Evolutionary conservation across 2,888 invertebrate genomes (phyloP).

Genomic region (Saturnia pavonia): DNA sequence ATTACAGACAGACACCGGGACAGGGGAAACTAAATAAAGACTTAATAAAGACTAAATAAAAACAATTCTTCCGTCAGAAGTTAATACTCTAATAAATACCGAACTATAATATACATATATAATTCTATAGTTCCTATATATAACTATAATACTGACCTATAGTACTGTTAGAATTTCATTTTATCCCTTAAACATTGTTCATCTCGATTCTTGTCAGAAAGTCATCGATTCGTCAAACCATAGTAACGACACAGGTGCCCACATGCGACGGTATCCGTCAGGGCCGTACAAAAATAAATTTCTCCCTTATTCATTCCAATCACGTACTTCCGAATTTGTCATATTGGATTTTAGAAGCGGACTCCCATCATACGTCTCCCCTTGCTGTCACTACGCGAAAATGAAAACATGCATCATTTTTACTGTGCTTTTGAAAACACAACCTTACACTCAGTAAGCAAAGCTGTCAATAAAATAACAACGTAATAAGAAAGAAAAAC

Average conservation of each 20-base stretch:
- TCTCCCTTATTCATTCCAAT: slow-evolving; percentile 72
- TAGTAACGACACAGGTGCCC: slow-evolving; percentile 53
- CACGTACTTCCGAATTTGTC: slow-evolving; percentile 81
- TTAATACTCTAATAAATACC: too few relatives aligned
- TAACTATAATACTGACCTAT: too few relatives aligned
- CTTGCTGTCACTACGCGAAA: slow-evolving; percentile 73
- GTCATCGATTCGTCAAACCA: slow-evolving; percentile 48
- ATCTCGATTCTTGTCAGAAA: slow-evolving; percentile 48
- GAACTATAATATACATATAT: too few relatives aligned
- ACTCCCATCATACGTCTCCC: slow-evolving; percentile 71
- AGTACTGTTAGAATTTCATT: too few relatives aligned
- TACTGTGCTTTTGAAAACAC: slow-evolving; percentile 35
- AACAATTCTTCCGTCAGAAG: too few relatives aligned
- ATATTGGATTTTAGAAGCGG: slow-evolving; percentile 79
- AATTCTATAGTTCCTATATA: too few relatives aligned
- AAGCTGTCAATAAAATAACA: slow-evolving; percentile 34
- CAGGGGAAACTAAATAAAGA: too few relatives aligned
- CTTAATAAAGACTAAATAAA: too few relatives aligned
- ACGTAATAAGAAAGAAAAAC: slow-evolving; percentile 35
- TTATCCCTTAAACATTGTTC: too few relatives aligned
- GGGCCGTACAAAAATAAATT: slow-evolving; percentile 67
- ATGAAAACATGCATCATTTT: slow-evolving; percentile 76
- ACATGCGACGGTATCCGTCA: slow-evolving; percentile 44
- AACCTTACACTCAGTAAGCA: slow-evolving; percentile 38
- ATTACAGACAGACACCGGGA: too few relatives aligned